Conservation (phyloP, 1,140 invertebrate genomes). For the Nebria ingens region DNA sequence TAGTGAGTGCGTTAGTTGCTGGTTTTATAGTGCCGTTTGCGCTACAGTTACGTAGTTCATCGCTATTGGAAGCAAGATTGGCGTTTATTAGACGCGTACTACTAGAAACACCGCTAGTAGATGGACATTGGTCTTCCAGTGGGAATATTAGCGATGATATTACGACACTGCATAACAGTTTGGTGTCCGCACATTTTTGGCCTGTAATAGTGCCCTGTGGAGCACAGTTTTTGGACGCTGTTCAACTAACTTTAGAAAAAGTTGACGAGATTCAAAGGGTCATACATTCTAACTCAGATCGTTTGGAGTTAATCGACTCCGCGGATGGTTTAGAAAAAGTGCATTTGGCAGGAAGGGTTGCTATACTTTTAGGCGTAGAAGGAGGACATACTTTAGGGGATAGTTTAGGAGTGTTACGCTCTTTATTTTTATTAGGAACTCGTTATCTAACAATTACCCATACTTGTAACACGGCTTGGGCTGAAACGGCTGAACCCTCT, state of each 20-base stretch:
- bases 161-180: conserved; percentile 17
- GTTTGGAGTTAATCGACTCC: conserved; percentile 31
- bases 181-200: conserved; percentile 47
- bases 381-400: conserved; percentile 64
- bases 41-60: conserved; percentile 44
- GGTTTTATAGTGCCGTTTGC: conserved; percentile 36
- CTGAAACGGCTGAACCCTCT: conserved; percentile 21
- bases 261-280: conserved; percentile 42
- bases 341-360: conserved; percentile 48
- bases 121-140: conserved; percentile 32
- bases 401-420: conserved; percentile 57
- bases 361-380: conserved; percentile 54
- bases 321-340: conserved; percentile 47
- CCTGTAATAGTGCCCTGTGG: conserved; percentile 50
- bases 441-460: conserved; percentile 64
- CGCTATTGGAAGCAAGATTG: conserved; percentile 43
- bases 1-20: not conserved
- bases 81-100: conserved; percentile 45
- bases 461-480: conserved; percentile 65
- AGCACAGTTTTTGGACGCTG: conserved; percentile 50
- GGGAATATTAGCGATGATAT: conserved; percentile 14
- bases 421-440: conserved; percentile 59
- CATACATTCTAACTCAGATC: conserved; percentile 16
- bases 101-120: conserved; percentile 44
- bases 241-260: conserved; percentile 52